Base-by-base conservation (phyloP, 2,888 invertebrate species). In the Athalia cordata region DNA sequence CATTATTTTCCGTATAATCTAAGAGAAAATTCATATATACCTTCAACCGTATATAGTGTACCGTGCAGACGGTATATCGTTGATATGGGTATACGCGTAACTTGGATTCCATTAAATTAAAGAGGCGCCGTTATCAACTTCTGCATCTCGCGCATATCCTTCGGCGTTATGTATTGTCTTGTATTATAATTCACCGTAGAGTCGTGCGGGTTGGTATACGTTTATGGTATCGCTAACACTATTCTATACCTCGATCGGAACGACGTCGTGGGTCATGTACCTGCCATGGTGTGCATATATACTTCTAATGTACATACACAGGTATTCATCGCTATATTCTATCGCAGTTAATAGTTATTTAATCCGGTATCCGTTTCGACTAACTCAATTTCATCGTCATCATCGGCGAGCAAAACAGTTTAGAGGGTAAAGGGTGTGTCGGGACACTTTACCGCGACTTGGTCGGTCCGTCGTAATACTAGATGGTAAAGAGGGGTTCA, bases 341-440 rank as follows among this genome's bases (percentile, higher is more conserved):
- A 59, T 72, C 72, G 66, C 82, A 78, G 82, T 81, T 82, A 84
- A 87, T 85, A 86, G 86, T 88, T 88, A 87, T 87, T 87, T 86
- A 87, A 87, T 86, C 83, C 79, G 85, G 85, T 88, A 89, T 88
- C 84, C 83, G 86, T 85, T 89, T 88, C 87, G 82, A 85, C 81
- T 89, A 89, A 89, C 86, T 87, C 85, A 82, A 89, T 89, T 88
- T 81, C 83, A 85, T 84, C 84, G 84, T 86, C 86, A 87, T 88
- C 87, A 87, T 87, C 86, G 86, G 83, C 80, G 81, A 83, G 85
- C 80, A 81, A 86, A 87, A 86, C 82, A 84, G 84, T 86, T 88
- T 87, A 15, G 76, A 29, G 29, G 29, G 72, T 15, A 11, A 67
- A 15, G 62, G 47, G 47, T 11, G 72, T 75, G 43, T 59, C 15